These are phyloP conservation scores for Pemphigus obesinymphae DNA, from an alignment of 1,140 invertebrate genomes.

Conservation along the genomic window DNA sequence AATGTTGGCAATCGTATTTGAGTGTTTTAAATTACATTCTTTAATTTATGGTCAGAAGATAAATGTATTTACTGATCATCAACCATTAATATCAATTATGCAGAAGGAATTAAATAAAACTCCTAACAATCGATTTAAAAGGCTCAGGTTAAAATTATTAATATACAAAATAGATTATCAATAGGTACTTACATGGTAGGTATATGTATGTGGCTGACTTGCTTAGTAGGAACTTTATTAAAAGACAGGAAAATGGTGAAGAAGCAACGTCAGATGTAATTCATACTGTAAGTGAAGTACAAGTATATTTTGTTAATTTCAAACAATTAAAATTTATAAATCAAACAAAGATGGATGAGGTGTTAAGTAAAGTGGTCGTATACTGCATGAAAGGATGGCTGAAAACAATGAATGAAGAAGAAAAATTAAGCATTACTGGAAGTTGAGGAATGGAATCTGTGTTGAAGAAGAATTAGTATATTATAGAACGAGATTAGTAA, in stretches of 20 bases:
- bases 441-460: no score
- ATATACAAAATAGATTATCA: neutral
- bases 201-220: neutral
- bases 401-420: neutral
- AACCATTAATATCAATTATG: neutral
- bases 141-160: neutral
- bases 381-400: no score
- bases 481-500: no score
- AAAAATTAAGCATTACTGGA: constrained; percentile 11
- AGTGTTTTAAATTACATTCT: neutral
- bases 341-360: neutral
- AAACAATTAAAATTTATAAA: neutral
- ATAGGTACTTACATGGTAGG: neutral
- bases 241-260: neutral
- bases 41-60: neutral
- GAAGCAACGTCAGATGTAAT: neutral
- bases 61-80: neutral
- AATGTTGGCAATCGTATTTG: neutral
- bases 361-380: neutral
- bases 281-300: no score
- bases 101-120: neutral
- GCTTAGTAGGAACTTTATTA: neutral
- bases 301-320: neutral
- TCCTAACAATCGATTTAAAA: neutral
- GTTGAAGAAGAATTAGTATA: constrained; percentile 44